Evolutionary conservation across 1,140 invertebrate genomes (phyloP).

Genomic region (Leptonema lineaticorne): DNA sequence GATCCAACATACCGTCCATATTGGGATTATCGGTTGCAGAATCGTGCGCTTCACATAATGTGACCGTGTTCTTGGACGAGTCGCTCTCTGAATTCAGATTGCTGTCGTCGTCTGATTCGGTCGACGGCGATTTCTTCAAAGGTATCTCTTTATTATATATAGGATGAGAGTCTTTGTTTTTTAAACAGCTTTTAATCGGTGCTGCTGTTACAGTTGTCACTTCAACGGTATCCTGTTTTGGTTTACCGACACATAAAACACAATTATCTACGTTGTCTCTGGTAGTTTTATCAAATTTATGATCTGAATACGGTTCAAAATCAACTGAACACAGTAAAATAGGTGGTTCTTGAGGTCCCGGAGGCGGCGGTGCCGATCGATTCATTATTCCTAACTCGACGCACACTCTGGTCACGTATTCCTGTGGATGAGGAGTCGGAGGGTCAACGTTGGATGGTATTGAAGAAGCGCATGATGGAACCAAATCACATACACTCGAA

Average conservation of each 20-base stretch:
- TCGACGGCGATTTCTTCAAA: conserved; percentile 49
- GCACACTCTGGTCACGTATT: conserved; percentile 50
- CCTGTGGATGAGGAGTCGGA: conserved; percentile 43
- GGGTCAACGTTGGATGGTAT: conserved; percentile 21
- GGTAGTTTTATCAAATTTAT: conserved; percentile 36
- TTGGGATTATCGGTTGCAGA: conserved; percentile 51
- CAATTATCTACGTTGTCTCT: conserved; percentile 48
- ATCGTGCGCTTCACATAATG: conserved; percentile 43
- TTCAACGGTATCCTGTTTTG: conserved; percentile 49
- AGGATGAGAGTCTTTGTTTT: conserved; percentile 45
- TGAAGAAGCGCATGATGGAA: conserved; percentile 43
- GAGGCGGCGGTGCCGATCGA: conserved; percentile 41
- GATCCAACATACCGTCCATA: conserved; percentile 64
- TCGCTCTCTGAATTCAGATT: conserved; percentile 46
- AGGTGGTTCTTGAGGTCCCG: conserved; percentile 43
- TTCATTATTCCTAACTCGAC: conserved; percentile 50
- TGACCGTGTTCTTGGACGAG: conserved; percentile 50
- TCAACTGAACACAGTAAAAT: conserved; percentile 49
- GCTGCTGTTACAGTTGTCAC: conserved; percentile 47
- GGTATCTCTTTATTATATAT: conserved; percentile 46
- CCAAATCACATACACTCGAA: conserved; percentile 52
- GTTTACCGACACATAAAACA: conserved; percentile 51
- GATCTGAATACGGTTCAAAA: conserved; percentile 49
- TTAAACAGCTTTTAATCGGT: conserved; percentile 55
- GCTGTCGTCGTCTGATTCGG: conserved; percentile 47